Percentiles rank a stretch among this genome's conserved stretches.
phyloP scores from a whole-genome alignment of 2,797 vertebrate species.

The Oryzias sinensis region DNA sequence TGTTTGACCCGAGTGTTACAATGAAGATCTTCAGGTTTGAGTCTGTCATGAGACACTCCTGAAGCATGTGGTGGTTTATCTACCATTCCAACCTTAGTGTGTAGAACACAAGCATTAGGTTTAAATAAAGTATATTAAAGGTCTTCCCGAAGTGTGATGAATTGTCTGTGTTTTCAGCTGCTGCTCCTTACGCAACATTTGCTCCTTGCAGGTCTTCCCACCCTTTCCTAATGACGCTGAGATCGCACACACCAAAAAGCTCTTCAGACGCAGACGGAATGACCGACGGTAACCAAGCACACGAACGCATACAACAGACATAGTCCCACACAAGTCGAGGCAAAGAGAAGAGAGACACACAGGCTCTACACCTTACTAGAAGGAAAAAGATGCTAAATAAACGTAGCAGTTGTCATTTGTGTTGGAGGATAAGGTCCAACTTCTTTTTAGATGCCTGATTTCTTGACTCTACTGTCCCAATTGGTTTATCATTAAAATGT shows the following conservation, averaged over 20 bases:
- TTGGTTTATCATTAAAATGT: too few species aligned
- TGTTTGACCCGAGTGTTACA: too few species aligned
- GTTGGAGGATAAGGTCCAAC: not conserved
- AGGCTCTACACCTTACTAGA: slow-evolving; percentile 41
- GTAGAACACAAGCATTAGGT: too few species aligned
- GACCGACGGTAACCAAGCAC: slow-evolving; percentile 86
- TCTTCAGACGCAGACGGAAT: slow-evolving; percentile 90
- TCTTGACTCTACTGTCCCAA: slow-evolving; percentile 3
- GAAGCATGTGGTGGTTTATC: not conserved
- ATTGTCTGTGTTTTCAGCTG: slow-evolving; percentile 21
- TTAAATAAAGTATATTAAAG: not conserved
- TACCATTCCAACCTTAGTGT: not conserved
- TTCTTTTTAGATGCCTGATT: slow-evolving; percentile 17
- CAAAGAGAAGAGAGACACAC: slow-evolving; percentile 59
- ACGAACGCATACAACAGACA: slow-evolving; percentile 1
- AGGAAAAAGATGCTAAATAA: slow-evolving; percentile 17
- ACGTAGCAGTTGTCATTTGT: too few species aligned
- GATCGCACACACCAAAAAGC: slow-evolving; percentile 96
- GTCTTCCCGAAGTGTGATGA: slow-evolving; percentile 13
- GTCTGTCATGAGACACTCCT: too few species aligned
- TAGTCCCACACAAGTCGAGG: slow-evolving; percentile 39
- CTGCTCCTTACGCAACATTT: slow-evolving; percentile 40
- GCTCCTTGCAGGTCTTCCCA: slow-evolving; percentile 85
- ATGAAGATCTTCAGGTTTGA: too few species aligned
- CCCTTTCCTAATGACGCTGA: slow-evolving; percentile 91